phyloP scores from a whole-genome alignment of 2,113 vertebrate species.

The Ivindomyrus marchei region DNA sequence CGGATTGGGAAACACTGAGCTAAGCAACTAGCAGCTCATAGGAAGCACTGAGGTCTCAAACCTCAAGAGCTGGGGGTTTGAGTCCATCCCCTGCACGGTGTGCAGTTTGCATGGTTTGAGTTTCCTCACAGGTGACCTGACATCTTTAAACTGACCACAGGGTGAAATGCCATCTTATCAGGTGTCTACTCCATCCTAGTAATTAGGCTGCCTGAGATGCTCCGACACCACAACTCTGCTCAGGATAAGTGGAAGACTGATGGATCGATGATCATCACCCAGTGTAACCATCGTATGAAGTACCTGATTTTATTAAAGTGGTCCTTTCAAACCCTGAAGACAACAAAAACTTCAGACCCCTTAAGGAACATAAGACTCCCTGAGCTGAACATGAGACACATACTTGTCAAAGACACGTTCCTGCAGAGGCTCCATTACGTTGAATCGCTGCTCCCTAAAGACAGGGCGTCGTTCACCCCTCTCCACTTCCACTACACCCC shows the following conservation, averaged over 20 bases:
- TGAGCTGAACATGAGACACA: slow-evolving; percentile 17
- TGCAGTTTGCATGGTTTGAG: not conserved
- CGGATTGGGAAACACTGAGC: not conserved
- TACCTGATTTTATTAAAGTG: not conserved
- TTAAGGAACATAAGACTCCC: not conserved
- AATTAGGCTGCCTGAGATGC: not conserved
- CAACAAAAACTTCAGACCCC: not conserved
- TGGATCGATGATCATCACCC: not conserved
- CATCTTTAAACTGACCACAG: not conserved
- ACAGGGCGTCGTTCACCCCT: slow-evolving; percentile 49
- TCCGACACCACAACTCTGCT: not conserved
- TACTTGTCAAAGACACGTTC: slow-evolving; percentile 62
- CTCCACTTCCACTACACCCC: slow-evolving; percentile 47
- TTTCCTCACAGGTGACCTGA: not conserved
- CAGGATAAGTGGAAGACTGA: not conserved
- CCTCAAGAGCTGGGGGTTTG: not conserved
- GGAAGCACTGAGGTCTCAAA: not conserved
- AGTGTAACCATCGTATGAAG: not conserved
- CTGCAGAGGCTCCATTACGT: slow-evolving; percentile 43
- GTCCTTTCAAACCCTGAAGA: not conserved
- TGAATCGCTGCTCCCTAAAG: slow-evolving; percentile 48
- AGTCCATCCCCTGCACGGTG: not conserved
- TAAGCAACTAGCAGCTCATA: not conserved
- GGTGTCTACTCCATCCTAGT: not conserved
- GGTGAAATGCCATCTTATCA: not conserved